Evolutionary conservation across 1,140 invertebrate species (phyloP).

Genomic region (Leptopilina boulardi): DNA sequence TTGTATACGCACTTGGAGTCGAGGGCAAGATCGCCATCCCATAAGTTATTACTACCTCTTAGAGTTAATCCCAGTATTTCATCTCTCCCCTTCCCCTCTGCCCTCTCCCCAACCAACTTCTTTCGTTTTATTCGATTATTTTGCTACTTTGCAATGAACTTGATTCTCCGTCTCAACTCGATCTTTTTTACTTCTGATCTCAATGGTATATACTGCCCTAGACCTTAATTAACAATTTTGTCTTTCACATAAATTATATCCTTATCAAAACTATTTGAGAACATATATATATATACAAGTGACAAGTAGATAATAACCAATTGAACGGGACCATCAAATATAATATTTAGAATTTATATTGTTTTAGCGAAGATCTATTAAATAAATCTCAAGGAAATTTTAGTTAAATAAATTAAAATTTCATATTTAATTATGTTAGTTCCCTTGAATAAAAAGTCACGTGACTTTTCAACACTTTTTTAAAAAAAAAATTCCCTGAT

Average conservation of each 20-base stretch:
- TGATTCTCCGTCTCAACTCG: neutral
- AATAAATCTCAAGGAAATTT: too few relatives aligned
- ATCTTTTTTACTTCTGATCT: neutral
- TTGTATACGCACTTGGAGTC: neutral
- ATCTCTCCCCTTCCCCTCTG: neutral
- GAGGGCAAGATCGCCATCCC: constrained; percentile 20
- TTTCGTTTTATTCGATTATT: constrained; percentile 17
- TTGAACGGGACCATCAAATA: neutral
- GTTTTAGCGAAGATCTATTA: too few relatives aligned
- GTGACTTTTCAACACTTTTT: too few relatives aligned
- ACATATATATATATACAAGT: too few relatives aligned
- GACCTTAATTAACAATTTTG: neutral
- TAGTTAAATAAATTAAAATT: too few relatives aligned
- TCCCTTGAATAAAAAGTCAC: too few relatives aligned
- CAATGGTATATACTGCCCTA: neutral
- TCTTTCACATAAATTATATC: neutral
- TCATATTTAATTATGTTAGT: too few relatives aligned
- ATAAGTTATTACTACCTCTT: constrained; percentile 25
- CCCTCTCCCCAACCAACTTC: neutral
- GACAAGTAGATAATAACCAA: constrained; percentile 4
- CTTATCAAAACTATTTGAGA: neutral
- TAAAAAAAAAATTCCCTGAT: too few relatives aligned
- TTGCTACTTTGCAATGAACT: constrained; percentile 14
- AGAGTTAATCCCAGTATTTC: constrained; percentile 9
- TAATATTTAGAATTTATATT: too few relatives aligned